Evolutionary conservation across 1,140 invertebrate genomes (phyloP).

Genomic region (Platyura marginata): DNA sequence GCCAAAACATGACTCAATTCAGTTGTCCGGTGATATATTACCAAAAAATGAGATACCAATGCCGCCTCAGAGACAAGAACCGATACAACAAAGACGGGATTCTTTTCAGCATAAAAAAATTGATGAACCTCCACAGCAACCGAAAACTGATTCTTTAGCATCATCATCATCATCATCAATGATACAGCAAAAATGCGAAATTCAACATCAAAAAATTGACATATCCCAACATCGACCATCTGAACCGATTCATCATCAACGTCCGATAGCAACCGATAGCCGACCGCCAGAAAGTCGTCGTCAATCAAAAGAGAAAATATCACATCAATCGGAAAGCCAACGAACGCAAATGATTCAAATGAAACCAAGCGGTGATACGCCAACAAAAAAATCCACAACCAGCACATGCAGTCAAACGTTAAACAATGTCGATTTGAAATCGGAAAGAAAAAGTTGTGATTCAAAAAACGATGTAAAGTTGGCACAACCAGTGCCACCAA

Average conservation of each 20-base stretch:
- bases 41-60: too few species aligned
- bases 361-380: background rate
- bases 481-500: background rate
- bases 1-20: background rate
- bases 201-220: too few species aligned
- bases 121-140: too few species aligned
- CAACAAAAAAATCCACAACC: background rate
- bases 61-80: background rate
- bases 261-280: background rate
- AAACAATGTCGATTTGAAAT: background rate
- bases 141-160: too few species aligned
- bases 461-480: background rate
- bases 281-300: background rate
- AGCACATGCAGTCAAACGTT: background rate
- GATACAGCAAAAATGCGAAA: too few species aligned
- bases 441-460: background rate
- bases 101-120: too few species aligned
- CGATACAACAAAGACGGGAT: background rate
- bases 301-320: background rate
- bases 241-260: background rate
- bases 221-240: background rate
- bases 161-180: background rate
- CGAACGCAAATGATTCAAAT: background rate
- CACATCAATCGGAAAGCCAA: background rate
- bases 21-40: background rate